Evolutionary conservation across 2,113 vertebrate genomes (phyloP).

Genomic region (Zosterops lateralis): DNA sequence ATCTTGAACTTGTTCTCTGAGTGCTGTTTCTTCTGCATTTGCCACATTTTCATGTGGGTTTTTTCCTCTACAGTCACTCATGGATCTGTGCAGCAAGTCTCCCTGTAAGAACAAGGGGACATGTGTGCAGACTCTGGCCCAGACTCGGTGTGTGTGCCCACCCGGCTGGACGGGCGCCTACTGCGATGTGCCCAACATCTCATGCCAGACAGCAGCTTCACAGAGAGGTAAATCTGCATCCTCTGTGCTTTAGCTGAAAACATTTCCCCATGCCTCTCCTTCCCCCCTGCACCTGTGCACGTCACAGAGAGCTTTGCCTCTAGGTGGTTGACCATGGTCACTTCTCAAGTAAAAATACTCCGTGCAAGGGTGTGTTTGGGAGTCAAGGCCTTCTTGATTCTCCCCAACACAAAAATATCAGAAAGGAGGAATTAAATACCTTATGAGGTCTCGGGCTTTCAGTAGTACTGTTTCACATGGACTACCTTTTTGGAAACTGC

Average conservation of each 20-base stretch:
- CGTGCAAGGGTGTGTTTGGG: neutral
- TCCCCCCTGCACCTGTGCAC: neutral
- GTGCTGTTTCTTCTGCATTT: neutral
- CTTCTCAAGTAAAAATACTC: neutral
- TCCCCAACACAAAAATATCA: neutral
- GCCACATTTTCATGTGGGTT: rapidly evolving
- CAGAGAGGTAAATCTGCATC: slow-evolving; percentile 71
- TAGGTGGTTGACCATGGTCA: rapidly evolving
- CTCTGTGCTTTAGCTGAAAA: neutral
- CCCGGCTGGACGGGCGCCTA: slow-evolving; percentile 85
- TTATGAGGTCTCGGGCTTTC: neutral
- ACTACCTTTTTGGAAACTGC: neutral
- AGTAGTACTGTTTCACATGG: neutral
- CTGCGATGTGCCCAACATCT: slow-evolving; percentile 87
- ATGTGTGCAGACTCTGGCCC: slow-evolving; percentile 80
- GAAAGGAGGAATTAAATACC: neutral
- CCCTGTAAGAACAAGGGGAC: slow-evolving; percentile 84
- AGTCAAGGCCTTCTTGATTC: neutral
- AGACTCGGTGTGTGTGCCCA: slow-evolving; percentile 80
- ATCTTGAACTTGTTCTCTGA: neutral
- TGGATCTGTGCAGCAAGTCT: slow-evolving; percentile 83
- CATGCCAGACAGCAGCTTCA: slow-evolving; percentile 81
- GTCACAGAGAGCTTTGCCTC: neutral
- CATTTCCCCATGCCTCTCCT: neutral
- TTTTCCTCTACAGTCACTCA: slow-evolving; percentile 71